Base-by-base conservation (phyloP, 2,888 invertebrate species). In the Lobophora halterata region DNA sequence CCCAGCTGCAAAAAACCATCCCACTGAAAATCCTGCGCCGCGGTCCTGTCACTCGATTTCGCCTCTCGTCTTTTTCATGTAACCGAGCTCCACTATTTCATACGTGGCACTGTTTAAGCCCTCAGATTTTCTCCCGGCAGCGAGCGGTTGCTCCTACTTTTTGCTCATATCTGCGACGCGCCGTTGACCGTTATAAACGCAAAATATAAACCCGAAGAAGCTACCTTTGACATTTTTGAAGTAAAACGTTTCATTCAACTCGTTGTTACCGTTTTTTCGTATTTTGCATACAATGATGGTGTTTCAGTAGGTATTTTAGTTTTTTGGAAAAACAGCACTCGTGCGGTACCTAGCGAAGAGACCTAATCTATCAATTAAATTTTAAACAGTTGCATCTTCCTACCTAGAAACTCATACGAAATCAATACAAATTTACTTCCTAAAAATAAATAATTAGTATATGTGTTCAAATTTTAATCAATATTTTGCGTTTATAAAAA, bases 1-100 rank as follows among this genome's bases (percentile, higher is more conserved):
- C 77, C 76, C 60, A 65, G 56, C 75, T 65, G 74, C 74, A 83
- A 85, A 86, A 83, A 82, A 82, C 72, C 79, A 79, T 72, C 74
- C 64, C 65, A 74, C 75, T 72, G 76, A 80, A 86, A 83, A 80
- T 79, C 81, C 79, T 75, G 73, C 68, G 67, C 79, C 79, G 80
- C 72, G 73, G 78, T 76, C 70, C 81, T 79, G 86, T 86, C 83
- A 82, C 82, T 83, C 82, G 83, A 86, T 86, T 83, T 79, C 79
- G 79, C 74, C 79, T 78, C 77, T 81, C 82, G 81, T 87, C 86
- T 87, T 85, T 87, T 87, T 86, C 86, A 85, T 86, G 86, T 87
- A 83, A 85, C 83, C 81, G 79, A 83, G 78, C 79, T 70, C 77
- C 69, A 81, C 80, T 85, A 86, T 86, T 87, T 87, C 83, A 85